These are phyloP conservation scores for Porites rus DNA, from an alignment of 92 coral and sea anemone species.

Conservation along the genomic window DNA sequence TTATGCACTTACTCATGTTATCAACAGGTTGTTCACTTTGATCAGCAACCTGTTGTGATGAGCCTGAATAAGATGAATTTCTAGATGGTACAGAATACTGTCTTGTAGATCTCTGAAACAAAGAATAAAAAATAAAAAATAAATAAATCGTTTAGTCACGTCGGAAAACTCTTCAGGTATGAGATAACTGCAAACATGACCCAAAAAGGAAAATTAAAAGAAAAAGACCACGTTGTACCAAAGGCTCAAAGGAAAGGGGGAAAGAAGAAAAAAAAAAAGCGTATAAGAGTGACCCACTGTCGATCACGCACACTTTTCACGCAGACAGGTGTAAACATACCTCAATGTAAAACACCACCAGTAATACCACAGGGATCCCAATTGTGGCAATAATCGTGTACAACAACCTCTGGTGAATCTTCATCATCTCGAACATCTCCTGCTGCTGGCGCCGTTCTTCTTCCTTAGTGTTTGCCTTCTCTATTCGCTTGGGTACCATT, in stretches of 20 bases:
- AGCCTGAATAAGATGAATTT: slow-evolving; percentile 38
- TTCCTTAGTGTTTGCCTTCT: slow-evolving; percentile 77
- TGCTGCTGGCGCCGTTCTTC: slow-evolving; percentile 86
- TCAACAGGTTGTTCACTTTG: slow-evolving; percentile 27
- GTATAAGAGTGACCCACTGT: too few species aligned
- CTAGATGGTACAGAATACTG: slow-evolving; percentile 63
- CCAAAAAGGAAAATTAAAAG: too few species aligned
- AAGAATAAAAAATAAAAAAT: neutral
- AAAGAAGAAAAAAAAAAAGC: too few species aligned
- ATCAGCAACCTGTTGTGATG: slow-evolving; percentile 51
- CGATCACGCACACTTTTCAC: too few species aligned
- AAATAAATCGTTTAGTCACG: too few species aligned
- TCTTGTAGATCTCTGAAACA: slow-evolving; percentile 79
- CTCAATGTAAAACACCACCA: slow-evolving; percentile 91
- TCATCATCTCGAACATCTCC: slow-evolving; percentile 97
- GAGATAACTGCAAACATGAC: too few species aligned
- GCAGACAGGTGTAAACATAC: slow-evolving; percentile 30
- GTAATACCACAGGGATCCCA: slow-evolving; percentile 96
- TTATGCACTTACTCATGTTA: slow-evolving; percentile 10
- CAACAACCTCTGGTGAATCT: slow-evolving; percentile 89
- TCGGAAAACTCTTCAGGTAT: too few species aligned
- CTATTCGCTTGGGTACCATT: slow-evolving; percentile 65
- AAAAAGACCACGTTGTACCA: too few species aligned
- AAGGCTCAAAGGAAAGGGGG: too few species aligned
- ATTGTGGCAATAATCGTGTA: slow-evolving; percentile 98